A percentile compares a stretch with the other conserved stretches of the same genome.
These are phyloP conservation scores for Motacilla tschutschensis DNA, from an alignment of 2,113 vertebrate species.

Conservation along the genomic window DNA sequence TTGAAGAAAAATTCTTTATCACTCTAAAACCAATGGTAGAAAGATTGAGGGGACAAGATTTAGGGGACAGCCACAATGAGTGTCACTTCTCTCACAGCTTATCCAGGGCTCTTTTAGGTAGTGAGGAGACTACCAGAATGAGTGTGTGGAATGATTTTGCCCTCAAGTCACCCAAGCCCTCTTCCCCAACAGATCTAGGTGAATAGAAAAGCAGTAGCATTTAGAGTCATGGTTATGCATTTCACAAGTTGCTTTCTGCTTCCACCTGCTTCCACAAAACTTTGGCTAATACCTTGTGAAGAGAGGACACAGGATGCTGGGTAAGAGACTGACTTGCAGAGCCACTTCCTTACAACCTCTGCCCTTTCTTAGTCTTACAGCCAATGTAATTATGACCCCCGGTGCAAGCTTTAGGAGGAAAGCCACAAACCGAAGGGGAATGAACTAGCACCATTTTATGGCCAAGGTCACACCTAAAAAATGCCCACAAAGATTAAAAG, in stretches of 20 bases:
- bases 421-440: neutral
- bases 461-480: neutral
- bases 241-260: neutral
- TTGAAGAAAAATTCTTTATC: neutral
- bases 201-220: neutral
- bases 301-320: neutral
- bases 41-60: neutral
- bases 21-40: neutral
- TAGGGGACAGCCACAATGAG: neutral
- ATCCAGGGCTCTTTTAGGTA: neutral
- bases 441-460: neutral
- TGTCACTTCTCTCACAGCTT: neutral
- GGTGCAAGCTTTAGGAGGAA: neutral
- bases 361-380: neutral
- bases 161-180: neutral
- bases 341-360: neutral
- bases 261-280: rapidly evolving
- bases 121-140: neutral
- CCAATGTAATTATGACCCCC: neutral
- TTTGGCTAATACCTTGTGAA: neutral
- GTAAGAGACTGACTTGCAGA: neutral
- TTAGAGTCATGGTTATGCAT: neutral
- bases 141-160: neutral
- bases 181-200: neutral
- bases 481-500: neutral